Evolutionary conservation across 2,888 invertebrate genomes (phyloP), one percentile per base, ranked within the genome.

Genomic region (Yponomeuta evonymella): DNA sequence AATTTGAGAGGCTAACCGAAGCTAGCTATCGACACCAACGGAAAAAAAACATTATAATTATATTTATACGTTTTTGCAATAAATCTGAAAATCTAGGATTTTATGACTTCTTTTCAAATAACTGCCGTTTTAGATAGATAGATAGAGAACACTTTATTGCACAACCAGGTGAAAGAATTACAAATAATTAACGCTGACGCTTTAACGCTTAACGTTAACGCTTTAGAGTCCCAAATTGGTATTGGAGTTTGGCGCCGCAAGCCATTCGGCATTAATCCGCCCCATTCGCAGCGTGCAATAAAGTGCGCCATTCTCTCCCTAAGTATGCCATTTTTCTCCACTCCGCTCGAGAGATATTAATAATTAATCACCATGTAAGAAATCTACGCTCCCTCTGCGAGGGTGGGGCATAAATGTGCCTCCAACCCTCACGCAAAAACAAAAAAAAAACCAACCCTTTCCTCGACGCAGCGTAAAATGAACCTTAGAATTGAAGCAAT

Each of bases 361-460:
- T 90, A 90, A 88, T 89, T 88, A 86, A 90, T 87, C 83, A 84
- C 84, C 79, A 85, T 86, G 88, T 89, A 91, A 91, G 90, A 91
- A 90, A 90, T 87, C 89, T 89, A 77, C 81, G n/a, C 70, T 48
- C 80, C 81, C 78, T 78, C 83, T 80, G 87, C 80, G 87, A 82
- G 89, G 88, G 89, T 82, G 88, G 88, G 78, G 75, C 78, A 83
- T 85, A 85, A 89, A 88, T 84, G 84, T 81, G 84, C 80, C 82
- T 79, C 84, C 79, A 77, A 81, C 82, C 89, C 89, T 88, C 51
- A 82, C 84, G 78, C 78, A 77, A 74, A 78, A 76, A 82, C 85
- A 82, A 77, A 81, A 81, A 86, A 87, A 87, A 84, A 79, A 43
- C 43, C 76, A 75, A 58, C 73, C 73, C 74, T 75, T 72, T 71